Conservation (phyloP, 2,113 vertebrate genomes). For the Tragelaphus strepsiceros region DNA sequence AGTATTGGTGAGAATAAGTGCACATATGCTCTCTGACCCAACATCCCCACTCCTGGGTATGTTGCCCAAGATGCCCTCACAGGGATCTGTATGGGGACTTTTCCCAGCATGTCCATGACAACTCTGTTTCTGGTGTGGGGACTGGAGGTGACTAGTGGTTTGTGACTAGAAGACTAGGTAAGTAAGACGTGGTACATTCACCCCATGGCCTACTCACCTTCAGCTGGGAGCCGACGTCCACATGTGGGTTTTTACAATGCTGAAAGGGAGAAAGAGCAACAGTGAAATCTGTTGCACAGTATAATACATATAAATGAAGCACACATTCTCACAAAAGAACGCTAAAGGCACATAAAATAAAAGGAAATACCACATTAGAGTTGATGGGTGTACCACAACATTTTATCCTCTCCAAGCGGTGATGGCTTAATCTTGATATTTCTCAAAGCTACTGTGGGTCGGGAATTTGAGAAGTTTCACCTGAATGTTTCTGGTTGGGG, state of each 20-base stretch:
- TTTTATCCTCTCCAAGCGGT: not conserved
- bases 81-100: not conserved
- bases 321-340: not conserved
- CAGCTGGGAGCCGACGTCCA: not conserved
- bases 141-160: not conserved
- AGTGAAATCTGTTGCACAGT: not conserved
- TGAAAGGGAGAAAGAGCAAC: not conserved
- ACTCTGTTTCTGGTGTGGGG: not conserved
- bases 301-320: not conserved
- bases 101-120: not conserved
- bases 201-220: fast-evolving
- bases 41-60: not conserved
- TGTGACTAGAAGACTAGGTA: not conserved
- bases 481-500: not conserved
- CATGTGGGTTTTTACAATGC: not conserved
- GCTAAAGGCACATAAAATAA: not conserved
- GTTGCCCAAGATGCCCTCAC: not conserved
- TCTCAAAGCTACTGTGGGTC: not conserved
- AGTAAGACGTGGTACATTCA: not conserved
- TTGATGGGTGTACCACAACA: not conserved
- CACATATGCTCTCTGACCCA: not conserved
- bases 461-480: not conserved
- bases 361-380: not conserved
- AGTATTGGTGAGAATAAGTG: not conserved
- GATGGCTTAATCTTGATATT: not conserved